Base-by-base conservation (phyloP, 64 coral and sea anemone genomes). In the Montipora cactus region DNA sequence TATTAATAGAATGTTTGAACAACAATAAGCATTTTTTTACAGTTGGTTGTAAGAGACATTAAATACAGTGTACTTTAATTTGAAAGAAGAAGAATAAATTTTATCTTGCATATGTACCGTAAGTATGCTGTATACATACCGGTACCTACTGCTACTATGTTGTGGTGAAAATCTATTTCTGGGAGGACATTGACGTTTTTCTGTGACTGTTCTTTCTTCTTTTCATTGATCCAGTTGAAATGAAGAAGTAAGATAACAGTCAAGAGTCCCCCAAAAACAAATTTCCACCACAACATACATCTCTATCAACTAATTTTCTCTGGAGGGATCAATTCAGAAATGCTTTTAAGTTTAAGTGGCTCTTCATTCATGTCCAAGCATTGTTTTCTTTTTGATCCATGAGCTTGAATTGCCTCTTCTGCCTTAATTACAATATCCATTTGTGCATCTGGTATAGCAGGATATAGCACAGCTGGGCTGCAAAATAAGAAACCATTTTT, bases 381-480 rank as follows among this genome's bases (percentile, higher is more conserved):
- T 83, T 68, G 5, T 50, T 71, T 70, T 45, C 8, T 48, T 49
- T 49, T 12, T 86, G 66, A 86, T 7, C 82, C 59, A 20, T 21
- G 45, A 69, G 45, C 62, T 86, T 86, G 82, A 71, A 86, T 86
- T 16, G 64, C 46, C 44, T 86, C 82, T 10, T 46, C 62, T 67
- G 66, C 66, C 47, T 88, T 83, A 48, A 79, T 77, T 2, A 86
- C 82, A 16, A 58, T 22, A 90, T 86, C 57, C 46, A 75, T n/a
- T 77, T 83, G 66, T 12, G 52, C 59, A 21, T 90, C 88, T 57
- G 80, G 52, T 69, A 95, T 83, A 19, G 88, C 93, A 58, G 93
- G 93, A 71, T 84, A 90, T 19, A 95, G 28, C 23, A 95, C 58
- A 11, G 93, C 93, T 68, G 93, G 93, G n/a, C 93, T 95, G 50